Base-by-base conservation (phyloP, 1,140 invertebrate species). In the Brachionus angularis region DNA sequence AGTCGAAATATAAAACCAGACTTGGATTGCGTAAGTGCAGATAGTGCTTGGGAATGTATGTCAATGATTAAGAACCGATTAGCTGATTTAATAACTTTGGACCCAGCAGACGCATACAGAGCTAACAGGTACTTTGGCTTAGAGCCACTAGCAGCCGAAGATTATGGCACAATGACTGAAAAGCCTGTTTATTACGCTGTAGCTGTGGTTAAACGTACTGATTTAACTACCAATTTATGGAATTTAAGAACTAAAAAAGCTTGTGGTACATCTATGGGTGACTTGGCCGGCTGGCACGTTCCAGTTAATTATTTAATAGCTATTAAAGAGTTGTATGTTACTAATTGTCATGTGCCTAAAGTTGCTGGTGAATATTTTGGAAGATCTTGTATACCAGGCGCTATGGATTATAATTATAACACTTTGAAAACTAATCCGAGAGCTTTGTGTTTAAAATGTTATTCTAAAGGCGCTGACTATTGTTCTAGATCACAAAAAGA, bases 231-330 rank as follows among this genome's bases (percentile, higher is more conserved):
- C 79, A 81, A 81, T 72, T 78, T 82, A 74, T 67, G 70, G 61
- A 64, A 52, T 70, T 64, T 75, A 75, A 12, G 72, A 79, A 79
- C 76, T 21, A 77, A 78, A 52, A 67, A 77, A 75, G 91, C 91
- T 0, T 98, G 94, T 76, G 91, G 96, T 79, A 87, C 91, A 1
- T 92, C 92, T 27, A 89, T 96, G 21, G 89, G 89, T 70, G 90
- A 87, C 67, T 93, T 90, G 0, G 93, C 93, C 10, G 94, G 94
- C 3, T 98, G 94, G 94, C 86, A 96, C 0, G 89, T 96, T 75
- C 94, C 94, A 0, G 80, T 97, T 75, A 91, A 91, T 1, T 94
- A 91, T 77, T 84, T 96, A 0, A 86, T 97, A 14, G 91, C 91
- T 21, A 96, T 96, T 76, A 88, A 89, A 29, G 91, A 93, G 87